Base-by-base conservation (phyloP, 2,797 vertebrate genomes). In the Sebastes goodei region DNA sequence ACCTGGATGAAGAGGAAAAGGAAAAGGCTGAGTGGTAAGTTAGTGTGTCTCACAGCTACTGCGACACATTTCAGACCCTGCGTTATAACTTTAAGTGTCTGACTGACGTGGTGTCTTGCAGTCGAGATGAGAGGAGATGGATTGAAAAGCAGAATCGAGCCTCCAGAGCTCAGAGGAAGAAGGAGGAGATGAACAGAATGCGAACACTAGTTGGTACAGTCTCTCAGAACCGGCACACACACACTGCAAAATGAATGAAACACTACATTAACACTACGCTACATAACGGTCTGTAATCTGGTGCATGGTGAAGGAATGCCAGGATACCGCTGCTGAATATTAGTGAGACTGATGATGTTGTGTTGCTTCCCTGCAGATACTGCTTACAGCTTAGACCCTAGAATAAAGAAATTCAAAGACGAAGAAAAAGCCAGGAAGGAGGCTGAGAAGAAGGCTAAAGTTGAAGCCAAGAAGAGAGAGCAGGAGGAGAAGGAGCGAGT, bases 131-230 rank as follows among this genome's bases (percentile, higher is more conserved):
- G 91, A 96, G 99, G 74, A 96, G 96, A 71, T 99, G 99, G 99
- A 99, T 99, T 74, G 99, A 99, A 81, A 99, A 99, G 90, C 99
- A 99, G 90, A 99, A 99, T 84, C 96, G 97, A 90, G 98, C 97
- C 20, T 97, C 98, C 61, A 95, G 99, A 88, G 97, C 96, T 8
- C 92, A 98, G 89, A 97, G 99, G 71, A 99, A 99, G 92, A 99
- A 99, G 93, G 99, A 99, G 92, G 99, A 99, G 94, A 99, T 99
- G 98, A 98, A 97, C 93, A 96, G 99, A 92, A 97, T 99, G 91
- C 96, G 99, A 90, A 98, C 97, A 53, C 95, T 99, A 88, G 98
- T 99, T 87, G 99, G 99, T 99, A 95, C 81, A 88, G 82, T 61
- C 80, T 66, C 29, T 25, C 62, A 80, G 69, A 74, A n/a, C 68